phyloP scores from a whole-genome alignment of 2,113 vertebrate genomes.

The Tragelaphus scriptus region DNA sequence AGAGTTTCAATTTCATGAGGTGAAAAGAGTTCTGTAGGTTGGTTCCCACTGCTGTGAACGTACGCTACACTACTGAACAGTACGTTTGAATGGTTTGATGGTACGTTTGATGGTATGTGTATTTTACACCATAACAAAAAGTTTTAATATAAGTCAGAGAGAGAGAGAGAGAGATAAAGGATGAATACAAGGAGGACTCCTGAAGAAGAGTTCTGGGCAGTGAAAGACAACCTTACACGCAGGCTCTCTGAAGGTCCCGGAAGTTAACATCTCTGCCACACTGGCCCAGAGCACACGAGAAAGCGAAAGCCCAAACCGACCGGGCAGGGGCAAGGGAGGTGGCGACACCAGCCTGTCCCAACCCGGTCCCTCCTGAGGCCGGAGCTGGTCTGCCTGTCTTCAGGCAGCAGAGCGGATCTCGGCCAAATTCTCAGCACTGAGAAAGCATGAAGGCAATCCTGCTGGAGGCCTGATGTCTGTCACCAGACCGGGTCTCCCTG shows the following conservation, averaged over 20 bases:
- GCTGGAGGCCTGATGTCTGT: rapidly evolving
- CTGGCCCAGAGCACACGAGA: rapidly evolving
- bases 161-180: no score
- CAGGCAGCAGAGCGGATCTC: background rate
- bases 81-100: background rate
- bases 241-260: background rate
- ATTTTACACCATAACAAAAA: background rate
- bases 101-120: background rate
- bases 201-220: background rate
- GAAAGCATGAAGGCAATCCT: rapidly evolving
- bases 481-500: background rate
- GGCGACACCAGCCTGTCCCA: rapidly evolving
- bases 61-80: no score
- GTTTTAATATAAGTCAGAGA: background rate
- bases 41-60: background rate
- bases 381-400: no score
- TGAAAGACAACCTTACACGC: rapidly evolving
- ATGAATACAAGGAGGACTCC: background rate
- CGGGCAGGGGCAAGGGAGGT: rapidly evolving
- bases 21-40: background rate
- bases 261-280: no score
- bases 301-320: background rate
- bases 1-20: background rate
- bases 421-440: rapidly evolving
- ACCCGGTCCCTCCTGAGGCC: background rate